These are phyloP conservation scores for Natator depressus DNA, from an alignment of 2,113 vertebrate genomes.

Conservation along the genomic window DNA sequence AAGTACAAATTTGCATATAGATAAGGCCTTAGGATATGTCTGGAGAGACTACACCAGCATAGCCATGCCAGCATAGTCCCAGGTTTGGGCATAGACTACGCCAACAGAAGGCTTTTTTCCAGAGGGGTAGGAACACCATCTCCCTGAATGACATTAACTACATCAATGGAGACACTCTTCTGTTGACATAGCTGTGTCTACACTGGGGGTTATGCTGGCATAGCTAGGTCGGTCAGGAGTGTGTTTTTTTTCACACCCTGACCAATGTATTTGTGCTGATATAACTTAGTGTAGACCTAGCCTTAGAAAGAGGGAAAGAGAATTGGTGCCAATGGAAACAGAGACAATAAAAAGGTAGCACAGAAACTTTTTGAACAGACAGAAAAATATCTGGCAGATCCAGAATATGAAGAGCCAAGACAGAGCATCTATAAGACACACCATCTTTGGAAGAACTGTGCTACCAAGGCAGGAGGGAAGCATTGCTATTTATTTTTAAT, in stretches of 20 bases:
- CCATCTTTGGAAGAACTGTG: not conserved
- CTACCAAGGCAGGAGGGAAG: not conserved
- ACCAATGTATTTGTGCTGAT: not conserved
- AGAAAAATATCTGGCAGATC: not conserved
- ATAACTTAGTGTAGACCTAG: too few species aligned
- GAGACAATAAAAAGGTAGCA: not conserved
- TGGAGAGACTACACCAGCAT: not conserved
- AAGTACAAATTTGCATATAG: not conserved
- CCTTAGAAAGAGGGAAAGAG: not conserved
- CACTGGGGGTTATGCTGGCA: not conserved
- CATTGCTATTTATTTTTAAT: not conserved
- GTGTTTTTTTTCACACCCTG: not conserved
- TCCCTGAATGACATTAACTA: not conserved
- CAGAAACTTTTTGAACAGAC: not conserved
- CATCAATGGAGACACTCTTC: not conserved
- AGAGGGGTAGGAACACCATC: not conserved
- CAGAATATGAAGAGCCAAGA: not conserved
- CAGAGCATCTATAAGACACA: not conserved
- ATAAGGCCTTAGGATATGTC: not conserved
- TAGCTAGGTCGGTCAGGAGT: not conserved
- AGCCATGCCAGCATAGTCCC: not conserved
- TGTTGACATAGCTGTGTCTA: not conserved
- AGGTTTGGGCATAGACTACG: too few species aligned
- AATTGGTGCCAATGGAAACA: not conserved
- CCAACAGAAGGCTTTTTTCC: not conserved